phyloP scores from a whole-genome alignment of 2,888 invertebrate genomes.

The Auanema freiburgensis region DNA sequence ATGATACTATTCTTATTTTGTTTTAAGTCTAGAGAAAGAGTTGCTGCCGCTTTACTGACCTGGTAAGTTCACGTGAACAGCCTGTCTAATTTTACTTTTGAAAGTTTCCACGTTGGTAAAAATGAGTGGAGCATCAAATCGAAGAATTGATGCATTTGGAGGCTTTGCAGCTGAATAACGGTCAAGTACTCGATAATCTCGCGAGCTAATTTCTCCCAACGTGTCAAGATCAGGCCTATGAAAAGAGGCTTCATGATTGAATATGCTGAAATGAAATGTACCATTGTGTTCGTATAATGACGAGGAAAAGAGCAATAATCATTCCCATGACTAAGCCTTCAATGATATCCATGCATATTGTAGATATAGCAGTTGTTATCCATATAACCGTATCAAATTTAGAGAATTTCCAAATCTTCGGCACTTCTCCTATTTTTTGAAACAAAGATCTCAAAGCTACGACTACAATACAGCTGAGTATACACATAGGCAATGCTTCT shows the following conservation, averaged over 20 bases:
- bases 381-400: slow-evolving; percentile 80
- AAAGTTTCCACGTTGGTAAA: slow-evolving; percentile 67
- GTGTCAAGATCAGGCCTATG: slow-evolving; percentile 11
- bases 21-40: too few relatives aligned
- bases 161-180: slow-evolving; percentile 12
- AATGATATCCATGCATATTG: slow-evolving; percentile 79
- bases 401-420: slow-evolving; percentile 77
- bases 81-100: slow-evolving; percentile 35
- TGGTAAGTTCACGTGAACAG: background rate
- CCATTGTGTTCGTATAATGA: slow-evolving; percentile 73
- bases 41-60: background rate
- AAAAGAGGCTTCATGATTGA: background rate
- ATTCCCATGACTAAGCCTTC: slow-evolving; percentile 77
- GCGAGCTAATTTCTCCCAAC: slow-evolving; percentile 14
- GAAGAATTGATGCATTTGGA: slow-evolving; percentile 63
- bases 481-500: slow-evolving; percentile 76
- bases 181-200: slow-evolving; percentile 19
- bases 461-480: slow-evolving; percentile 66
- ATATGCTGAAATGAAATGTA: slow-evolving; percentile 11
- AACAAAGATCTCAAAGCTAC: slow-evolving; percentile 66
- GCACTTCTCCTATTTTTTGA: slow-evolving; percentile 75
- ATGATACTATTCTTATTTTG: too few relatives aligned
- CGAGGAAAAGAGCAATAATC: slow-evolving; percentile 76
- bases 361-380: slow-evolving; percentile 78
- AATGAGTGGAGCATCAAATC: slow-evolving; percentile 67